Base-by-base conservation (phyloP, 2,113 vertebrate species). In the Acinonyx jubatus region DNA sequence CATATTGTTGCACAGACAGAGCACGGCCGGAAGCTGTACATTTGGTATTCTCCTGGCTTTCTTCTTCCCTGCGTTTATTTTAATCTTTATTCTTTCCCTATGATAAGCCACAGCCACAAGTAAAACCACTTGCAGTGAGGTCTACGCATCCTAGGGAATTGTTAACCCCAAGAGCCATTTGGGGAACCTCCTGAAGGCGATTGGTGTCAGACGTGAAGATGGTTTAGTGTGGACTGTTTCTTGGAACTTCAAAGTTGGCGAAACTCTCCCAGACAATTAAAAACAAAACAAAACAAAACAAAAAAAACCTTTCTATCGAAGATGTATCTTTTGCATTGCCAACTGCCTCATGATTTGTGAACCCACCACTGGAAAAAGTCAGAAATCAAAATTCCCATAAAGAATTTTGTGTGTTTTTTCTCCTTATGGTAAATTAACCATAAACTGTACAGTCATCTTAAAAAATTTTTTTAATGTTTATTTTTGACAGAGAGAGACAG, bases 11-110 rank as follows among this genome's bases (percentile, higher is more conserved):
- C 15, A 0, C 41, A 38, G 11, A 2, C 10, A 23, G 3, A 29
- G 3, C 1, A 31, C 2, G 69, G 11, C 13, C 9, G 12, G 5
- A 18, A 36, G 4, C 3, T 55, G 61, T 83, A 13, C 5, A 0
- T 21, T 73, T 38, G 3, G 3, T 38, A 33, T 4, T 5, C 7
- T 82, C 15, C 27, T 45, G n/a, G n/a, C 8, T 76, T 13, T 45
- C 14, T 21, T 45, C 13, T 69, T 69, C 23, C 33, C 8, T 6
- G 68, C 12, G n/a, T 0, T 63, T 16, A 55, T 36, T 82, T 63
- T 52, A 27, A 41, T 61, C 16, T 63, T 16, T 55, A 16, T 76
- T 13, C 23, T 79, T 48, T 50, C 12, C 31, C 1, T n/a, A 5
- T 31, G 11, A 63, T 92, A 45, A 63, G 36, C 16, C 65, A 55